Base-by-base conservation (phyloP, 2,797 vertebrate species). In the Decapterus maruadsi region DNA sequence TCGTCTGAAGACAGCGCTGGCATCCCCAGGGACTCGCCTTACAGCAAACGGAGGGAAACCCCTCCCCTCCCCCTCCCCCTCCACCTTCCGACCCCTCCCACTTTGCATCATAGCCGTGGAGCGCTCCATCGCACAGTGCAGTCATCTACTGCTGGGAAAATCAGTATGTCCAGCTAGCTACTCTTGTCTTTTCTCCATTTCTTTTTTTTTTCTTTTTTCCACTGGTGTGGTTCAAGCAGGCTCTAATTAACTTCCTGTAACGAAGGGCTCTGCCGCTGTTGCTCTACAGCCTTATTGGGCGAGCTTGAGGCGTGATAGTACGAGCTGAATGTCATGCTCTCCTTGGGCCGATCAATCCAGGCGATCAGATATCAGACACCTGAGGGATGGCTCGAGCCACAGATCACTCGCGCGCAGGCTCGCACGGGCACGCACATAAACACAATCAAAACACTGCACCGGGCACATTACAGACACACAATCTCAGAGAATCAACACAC, bases 351-450 rank as follows among this genome's bases (percentile, higher is more conserved):
- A 94, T 95, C 94, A 92, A 95, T 95, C 82, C 22, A 69, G 72
- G 75, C 86, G 88, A 95, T 95, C 94, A 90, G 93, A 94, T 95
- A 94, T 92, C 93, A 81, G 91, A 90, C 93, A 91, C 92, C 88
- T 90, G 86, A 90, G 92, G 93, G 91, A 93, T 64, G 76, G 84
- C 87, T 87, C 77, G 22, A 73, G 86, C 82, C 77, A 62, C 68
- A 77, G 85, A 90, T 88, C 77, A 34, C 77, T 86, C 84, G 34
- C 17, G 48, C 64, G 10, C 79, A 68, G 53, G 63, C 53, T 62
- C 72, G 17, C 56, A 62, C 56, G 4, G 48, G 57, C 76, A 12
- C 26, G 55, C 72, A 48, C 74, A 40, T 67, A 68, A 74, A 73
- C 71, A 75, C 75, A 77, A 67, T 62, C 4, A 19, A 56, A 76